Evolutionary conservation across 2,888 invertebrate species (phyloP).

Genomic region (Agrotis puta): DNA sequence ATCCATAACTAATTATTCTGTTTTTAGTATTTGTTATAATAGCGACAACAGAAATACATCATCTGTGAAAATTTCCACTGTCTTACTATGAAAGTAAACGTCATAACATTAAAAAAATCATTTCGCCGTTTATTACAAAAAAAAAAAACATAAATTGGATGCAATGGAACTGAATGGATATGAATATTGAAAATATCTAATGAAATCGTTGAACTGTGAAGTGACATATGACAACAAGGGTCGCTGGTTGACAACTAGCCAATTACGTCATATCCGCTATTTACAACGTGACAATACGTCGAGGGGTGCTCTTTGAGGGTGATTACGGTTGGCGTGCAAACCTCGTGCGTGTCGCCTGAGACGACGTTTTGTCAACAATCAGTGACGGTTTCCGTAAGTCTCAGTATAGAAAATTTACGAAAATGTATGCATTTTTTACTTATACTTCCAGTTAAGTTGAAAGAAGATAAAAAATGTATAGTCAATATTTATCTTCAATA

Average conservation of each 20-base stretch:
- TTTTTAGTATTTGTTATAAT: too few relatives aligned
- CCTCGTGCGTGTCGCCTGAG: constrained; percentile 30
- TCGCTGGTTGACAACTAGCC: constrained; percentile 29
- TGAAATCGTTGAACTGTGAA: constrained; percentile 46
- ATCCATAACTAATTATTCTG: too few relatives aligned
- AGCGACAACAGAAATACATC: too few relatives aligned
- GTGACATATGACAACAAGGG: constrained; percentile 35
- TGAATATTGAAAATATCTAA: constrained; percentile 3
- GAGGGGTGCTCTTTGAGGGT: constrained; percentile 39
- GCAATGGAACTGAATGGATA: too few relatives aligned
- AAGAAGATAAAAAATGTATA: background rate
- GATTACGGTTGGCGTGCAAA: constrained; percentile 47
- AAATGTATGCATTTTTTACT: background rate
- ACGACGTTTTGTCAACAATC: constrained; percentile 23
- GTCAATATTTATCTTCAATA: too few relatives aligned
- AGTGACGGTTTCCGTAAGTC: background rate
- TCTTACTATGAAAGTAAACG: too few relatives aligned
- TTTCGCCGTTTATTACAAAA: too few relatives aligned
- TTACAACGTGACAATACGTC: constrained; percentile 46
- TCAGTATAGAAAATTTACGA: too few relatives aligned
- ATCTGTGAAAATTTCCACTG: too few relatives aligned
- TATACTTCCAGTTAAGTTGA: background rate
- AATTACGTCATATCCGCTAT: constrained; percentile 52
- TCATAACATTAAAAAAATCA: too few relatives aligned
- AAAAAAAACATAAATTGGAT: too few relatives aligned